Evolutionary conservation across 2,113 vertebrate species (phyloP).

Genomic region (Guaruba guarouba): DNA sequence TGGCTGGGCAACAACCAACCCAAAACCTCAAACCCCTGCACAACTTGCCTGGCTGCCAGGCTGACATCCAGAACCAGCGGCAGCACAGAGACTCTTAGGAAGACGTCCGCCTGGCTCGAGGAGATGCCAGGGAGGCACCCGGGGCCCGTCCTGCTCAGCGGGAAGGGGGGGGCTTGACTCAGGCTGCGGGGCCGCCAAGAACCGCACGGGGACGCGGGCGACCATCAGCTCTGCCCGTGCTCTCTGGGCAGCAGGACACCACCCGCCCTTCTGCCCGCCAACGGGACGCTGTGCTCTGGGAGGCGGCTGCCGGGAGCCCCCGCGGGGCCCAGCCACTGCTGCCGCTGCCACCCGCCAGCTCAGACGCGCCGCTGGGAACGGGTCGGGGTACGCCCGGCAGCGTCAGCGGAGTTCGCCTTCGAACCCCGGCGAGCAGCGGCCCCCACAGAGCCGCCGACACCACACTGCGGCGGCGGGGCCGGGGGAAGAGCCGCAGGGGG

Average conservation of each 20-base stretch:
- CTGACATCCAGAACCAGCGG: accelerated
- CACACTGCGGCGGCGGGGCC: background rate
- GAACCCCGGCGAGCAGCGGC: background rate
- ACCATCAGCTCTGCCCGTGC: background rate
- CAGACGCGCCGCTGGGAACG: too few species aligned
- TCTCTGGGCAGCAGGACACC: background rate
- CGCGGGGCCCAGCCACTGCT: too few species aligned
- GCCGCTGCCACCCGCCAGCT: too few species aligned
- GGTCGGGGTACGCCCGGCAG: background rate
- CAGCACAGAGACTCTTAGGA: background rate
- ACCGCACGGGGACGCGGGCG: accelerated
- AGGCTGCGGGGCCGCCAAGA: background rate
- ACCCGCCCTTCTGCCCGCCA: background rate
- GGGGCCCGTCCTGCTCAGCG: background rate
- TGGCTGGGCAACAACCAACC: too few species aligned
- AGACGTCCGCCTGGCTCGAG: background rate
- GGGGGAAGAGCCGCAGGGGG: too few species aligned
- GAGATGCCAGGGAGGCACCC: too few species aligned
- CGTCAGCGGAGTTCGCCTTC: background rate
- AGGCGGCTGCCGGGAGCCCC: background rate
- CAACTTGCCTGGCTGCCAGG: background rate
- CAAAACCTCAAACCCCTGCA: accelerated
- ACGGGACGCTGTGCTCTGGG: background rate
- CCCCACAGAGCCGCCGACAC: too few species aligned
- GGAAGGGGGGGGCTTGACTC: too few species aligned